Percentiles rank a stretch among this genome's conserved stretches.
Conservation (phyloP, 2,888 invertebrate genomes). For the Ecliptopera silaceata region DNA sequence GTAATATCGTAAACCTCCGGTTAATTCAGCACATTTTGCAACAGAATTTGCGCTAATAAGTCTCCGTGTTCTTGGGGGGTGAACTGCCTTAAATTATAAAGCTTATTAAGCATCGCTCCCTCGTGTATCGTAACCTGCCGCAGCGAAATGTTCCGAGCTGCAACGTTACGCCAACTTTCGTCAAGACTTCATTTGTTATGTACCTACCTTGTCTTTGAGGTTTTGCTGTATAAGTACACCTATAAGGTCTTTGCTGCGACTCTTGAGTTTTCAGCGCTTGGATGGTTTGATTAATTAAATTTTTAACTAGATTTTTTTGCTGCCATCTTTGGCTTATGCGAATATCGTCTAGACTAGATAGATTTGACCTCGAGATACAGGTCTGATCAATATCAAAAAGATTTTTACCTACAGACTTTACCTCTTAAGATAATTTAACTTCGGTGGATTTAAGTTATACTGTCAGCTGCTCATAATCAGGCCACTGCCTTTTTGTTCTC, state of each 20-base stretch:
- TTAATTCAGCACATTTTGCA: conserved; percentile 56
- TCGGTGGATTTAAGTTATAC: background rate
- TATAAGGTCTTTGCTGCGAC: conserved; percentile 12
- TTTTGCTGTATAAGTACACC: background rate
- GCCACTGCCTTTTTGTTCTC: background rate
- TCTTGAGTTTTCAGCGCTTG: conserved; percentile 38
- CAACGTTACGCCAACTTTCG: conserved; percentile 47
- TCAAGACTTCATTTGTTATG: conserved; percentile 53
- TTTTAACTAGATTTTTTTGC: conserved; percentile 42
- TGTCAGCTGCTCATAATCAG: background rate
- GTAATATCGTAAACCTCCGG: conserved; percentile 45
- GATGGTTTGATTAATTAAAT: conserved; percentile 56
- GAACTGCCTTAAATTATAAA: conserved; percentile 75
- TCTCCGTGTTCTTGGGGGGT: conserved; percentile 54
- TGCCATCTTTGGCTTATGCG: conserved; percentile 30
- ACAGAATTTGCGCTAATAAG: conserved; percentile 60
- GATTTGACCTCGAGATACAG: background rate
- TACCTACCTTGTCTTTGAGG: conserved; percentile 25
- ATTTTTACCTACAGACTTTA: background rate
- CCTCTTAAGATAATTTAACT: background rate
- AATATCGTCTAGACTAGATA: conserved; percentile 16
- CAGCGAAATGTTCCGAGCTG: conserved; percentile 61
- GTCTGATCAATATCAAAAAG: background rate
- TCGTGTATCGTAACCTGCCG: conserved; percentile 66
- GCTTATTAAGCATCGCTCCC: conserved; percentile 78